Conservation (phyloP, 2,797 vertebrate genomes). For the Crax fasciolata region DNA sequence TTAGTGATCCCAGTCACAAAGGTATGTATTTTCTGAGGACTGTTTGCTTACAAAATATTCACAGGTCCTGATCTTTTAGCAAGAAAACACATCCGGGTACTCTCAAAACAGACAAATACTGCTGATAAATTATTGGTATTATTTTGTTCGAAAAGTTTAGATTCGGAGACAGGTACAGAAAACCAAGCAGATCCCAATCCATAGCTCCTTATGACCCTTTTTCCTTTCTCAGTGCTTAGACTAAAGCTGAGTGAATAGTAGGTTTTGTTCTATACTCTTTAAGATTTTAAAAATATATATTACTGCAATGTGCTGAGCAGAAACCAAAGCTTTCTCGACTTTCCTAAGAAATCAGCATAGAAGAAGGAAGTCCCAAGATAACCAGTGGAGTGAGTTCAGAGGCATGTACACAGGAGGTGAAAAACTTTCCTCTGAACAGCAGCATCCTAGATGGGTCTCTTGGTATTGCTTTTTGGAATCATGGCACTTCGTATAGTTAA, state of each 20-base stretch:
- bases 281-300: neutral
- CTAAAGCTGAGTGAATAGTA: neutral
- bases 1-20: neutral
- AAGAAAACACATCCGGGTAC: neutral
- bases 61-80: neutral
- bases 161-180: neutral
- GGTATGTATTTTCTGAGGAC: neutral
- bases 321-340: neutral
- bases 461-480: neutral
- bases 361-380: neutral
- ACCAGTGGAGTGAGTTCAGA: neutral
- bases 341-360: neutral
- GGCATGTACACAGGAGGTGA: fast-evolving
- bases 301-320: neutral
- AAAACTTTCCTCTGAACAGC: neutral
- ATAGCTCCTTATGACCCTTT: neutral
- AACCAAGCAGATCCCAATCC: neutral
- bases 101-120: neutral
- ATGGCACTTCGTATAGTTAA: neutral
- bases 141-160: neutral
- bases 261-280: neutral
- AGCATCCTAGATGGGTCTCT: neutral
- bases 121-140: neutral
- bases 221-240: neutral
- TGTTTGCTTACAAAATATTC: neutral